Percentiles rank a stretch among this genome's conserved stretches.
Conservation (phyloP, 2,113 vertebrate species). For the Potamarius usumacintae region DNA sequence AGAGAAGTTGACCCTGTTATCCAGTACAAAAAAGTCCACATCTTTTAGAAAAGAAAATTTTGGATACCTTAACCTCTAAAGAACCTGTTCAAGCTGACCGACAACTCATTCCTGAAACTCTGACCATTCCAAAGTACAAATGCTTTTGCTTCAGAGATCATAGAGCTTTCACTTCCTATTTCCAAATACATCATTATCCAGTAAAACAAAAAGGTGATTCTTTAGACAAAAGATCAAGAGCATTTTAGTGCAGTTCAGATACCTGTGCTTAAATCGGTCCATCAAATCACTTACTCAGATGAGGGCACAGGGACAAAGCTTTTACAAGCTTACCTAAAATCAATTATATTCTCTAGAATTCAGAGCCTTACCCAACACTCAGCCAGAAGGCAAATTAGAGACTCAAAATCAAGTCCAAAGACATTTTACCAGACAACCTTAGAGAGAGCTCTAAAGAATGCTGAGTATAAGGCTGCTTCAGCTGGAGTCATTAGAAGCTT, state of each 20-base stretch:
- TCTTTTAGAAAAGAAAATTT: too few species aligned
- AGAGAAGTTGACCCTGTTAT: slow-evolving; percentile 23
- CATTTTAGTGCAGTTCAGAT: slow-evolving; percentile 34
- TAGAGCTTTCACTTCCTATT: not conserved
- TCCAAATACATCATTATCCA: not conserved
- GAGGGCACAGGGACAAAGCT: not conserved
- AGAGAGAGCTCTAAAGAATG: not conserved
- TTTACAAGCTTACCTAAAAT: slow-evolving; percentile 5
- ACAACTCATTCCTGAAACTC: not conserved
- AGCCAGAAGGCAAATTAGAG: slow-evolving; percentile 10
- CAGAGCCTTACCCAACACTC: not conserved
- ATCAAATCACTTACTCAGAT: not conserved
- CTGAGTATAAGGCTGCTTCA: slow-evolving; percentile 3
- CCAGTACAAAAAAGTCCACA: not conserved
- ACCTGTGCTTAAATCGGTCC: slow-evolving; percentile 12
- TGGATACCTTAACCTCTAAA: too few species aligned
- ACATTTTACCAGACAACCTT: not conserved
- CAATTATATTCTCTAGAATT: slow-evolving; percentile 4
- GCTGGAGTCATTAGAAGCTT: not conserved
- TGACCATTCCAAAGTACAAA: not conserved
- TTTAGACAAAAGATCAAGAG: slow-evolving; percentile 12
- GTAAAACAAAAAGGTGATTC: not conserved
- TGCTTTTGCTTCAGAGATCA: not conserved
- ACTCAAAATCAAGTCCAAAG: not conserved
- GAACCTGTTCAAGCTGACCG: not conserved